Evolutionary conservation across 1,140 invertebrate genomes (phyloP).

Genomic region (Drosophila sechellia): DNA sequence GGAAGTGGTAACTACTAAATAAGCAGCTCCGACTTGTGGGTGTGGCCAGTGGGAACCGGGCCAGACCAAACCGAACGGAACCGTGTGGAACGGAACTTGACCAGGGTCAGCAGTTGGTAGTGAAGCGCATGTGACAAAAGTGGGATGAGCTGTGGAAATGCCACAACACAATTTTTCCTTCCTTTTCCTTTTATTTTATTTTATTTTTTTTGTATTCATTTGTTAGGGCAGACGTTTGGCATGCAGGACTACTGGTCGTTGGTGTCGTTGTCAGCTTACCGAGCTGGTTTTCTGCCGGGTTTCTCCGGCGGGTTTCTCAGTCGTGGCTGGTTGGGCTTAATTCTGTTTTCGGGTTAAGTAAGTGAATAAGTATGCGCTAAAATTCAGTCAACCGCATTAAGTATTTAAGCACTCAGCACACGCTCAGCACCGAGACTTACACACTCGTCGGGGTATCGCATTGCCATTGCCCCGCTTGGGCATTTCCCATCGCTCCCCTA

Average conservation of each 20-base stretch:
- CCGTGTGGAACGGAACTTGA: conserved; percentile 39
- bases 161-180: conserved; percentile 18
- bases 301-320: conserved; percentile 6
- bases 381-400: conserved; percentile 80
- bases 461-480: conserved; percentile 27
- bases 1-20: conserved; percentile 60
- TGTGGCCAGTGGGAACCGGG: conserved; percentile 26
- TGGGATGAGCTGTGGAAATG: conserved; percentile 53
- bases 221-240: conserved; percentile 15
- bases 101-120: conserved; percentile 33
- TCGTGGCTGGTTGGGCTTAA: conserved; percentile 34
- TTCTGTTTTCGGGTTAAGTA: conserved; percentile 53
- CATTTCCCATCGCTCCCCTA: conserved; percentile 9
- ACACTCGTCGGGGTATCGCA: conserved; percentile 45
- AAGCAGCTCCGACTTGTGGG: conserved; percentile 49
- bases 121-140: conserved; percentile 60
- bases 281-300: conserved; percentile 16
- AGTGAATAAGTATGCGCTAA: conserved; percentile 80
- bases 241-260: conserved; percentile 13
- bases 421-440: conserved; percentile 50
- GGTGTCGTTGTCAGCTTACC: conserved; percentile 57
- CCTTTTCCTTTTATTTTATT: conserved; percentile 3
- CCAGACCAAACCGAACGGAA: conserved; percentile 26
- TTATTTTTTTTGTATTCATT: conserved; percentile 1
- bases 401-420: conserved; percentile 80